These are phyloP conservation scores for Thereva nobilitata DNA, from an alignment of 2,888 invertebrate species.

Conservation along the genomic window DNA sequence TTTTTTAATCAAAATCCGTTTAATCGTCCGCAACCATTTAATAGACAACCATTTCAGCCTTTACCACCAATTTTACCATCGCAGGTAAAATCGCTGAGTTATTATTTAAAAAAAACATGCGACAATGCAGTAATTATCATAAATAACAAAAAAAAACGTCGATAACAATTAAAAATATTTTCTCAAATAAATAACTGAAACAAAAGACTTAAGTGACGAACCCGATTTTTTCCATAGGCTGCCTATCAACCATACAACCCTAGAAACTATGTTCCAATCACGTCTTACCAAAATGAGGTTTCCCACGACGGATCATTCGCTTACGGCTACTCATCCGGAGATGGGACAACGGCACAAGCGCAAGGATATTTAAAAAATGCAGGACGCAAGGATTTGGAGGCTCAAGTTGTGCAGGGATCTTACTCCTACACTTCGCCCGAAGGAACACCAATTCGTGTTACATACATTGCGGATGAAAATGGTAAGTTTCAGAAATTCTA, in stretches of 20 bases:
- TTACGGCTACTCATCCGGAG: conserved; percentile 73
- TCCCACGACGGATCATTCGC: conserved; percentile 57
- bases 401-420: conserved; percentile 75
- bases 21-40: conserved; percentile 46
- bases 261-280: conserved; percentile 57
- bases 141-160: neutral
- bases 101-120: neutral
- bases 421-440: conserved; percentile 78
- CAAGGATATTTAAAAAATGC: conserved; percentile 74
- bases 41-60: conserved; percentile 43
- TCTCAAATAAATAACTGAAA: conserved; percentile 14
- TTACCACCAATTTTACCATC: conserved; percentile 46
- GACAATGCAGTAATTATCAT: neutral
- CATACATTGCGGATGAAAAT: conserved; percentile 76
- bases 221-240: conserved; percentile 42
- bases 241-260: conserved; percentile 50
- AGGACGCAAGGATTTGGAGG: conserved; percentile 69
- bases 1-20: conserved; percentile 42
- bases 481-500: conserved; percentile 56
- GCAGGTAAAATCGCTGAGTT: conserved; percentile 42
- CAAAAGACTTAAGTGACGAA: conserved; percentile 42
- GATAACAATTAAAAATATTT: neutral
- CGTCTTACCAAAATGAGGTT: conserved; percentile 57
- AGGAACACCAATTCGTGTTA: conserved; percentile 70
- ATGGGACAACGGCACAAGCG: conserved; percentile 79